Base-by-base conservation (phyloP, 2,888 invertebrate species). In the Ariolimax columbianus region DNA sequence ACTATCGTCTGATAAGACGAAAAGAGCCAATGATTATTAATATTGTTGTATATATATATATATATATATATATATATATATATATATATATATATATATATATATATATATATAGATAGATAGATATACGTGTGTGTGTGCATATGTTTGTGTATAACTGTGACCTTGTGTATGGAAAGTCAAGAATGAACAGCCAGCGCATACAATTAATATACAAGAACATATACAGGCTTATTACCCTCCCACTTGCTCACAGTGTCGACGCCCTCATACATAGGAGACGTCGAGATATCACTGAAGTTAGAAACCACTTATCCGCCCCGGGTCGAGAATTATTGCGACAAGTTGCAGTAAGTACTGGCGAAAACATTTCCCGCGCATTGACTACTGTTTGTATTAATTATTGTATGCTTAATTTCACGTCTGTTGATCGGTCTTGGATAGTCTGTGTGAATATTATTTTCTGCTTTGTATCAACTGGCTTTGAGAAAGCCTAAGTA, bases 281-380 rank as follows among this genome's bases (percentile, higher is more conserved):
- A 38, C 38, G 72, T 72, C 26, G 38, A 72, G 72, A 72, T 72
- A 40, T 38, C 40, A 72, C 72, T 72, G 26, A 23, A 72, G 72
- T 72, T 38, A 55, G 66, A 40, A 72, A 26, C 72, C 72, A 40
- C 72, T 72, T 72, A 30, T 11, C 73, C 11, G 30, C 47, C 23
- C 19, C 17, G 19, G 23, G 55, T 19, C 19, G 55, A 23, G 23
- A 55, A 23, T 14, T 75, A 14, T 11, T n/a, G 19, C 47, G 17
- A 2, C 30, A 40, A 47, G 72, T 30, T 47, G 14, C n/a, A 43
- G 73, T n/a, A 14, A 7, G 63, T 30, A 63, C 63, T 30, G n/a
- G 30, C 14, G n/a, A 30, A 30, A 55, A 63, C 59, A 23, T 4
- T 59, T 11, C 59, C 26, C 23, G 59, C 19, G 26, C 63, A 30